These are phyloP conservation scores for Dinomys branickii DNA, from an alignment of 2,113 vertebrate species.

Conservation along the genomic window DNA sequence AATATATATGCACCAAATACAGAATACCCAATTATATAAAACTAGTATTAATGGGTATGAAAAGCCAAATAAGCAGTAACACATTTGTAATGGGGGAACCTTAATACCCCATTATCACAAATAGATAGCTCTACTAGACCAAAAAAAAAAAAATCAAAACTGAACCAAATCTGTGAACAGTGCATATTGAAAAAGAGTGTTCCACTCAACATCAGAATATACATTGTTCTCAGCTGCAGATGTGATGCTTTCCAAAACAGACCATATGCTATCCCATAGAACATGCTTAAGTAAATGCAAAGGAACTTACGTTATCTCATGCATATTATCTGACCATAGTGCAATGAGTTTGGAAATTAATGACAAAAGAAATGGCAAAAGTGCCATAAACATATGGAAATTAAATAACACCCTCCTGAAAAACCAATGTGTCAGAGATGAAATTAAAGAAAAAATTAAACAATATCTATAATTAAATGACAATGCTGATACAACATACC, in stretches of 20 bases:
- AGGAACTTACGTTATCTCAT: not conserved
- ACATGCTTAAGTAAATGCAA: not conserved
- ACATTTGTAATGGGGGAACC: not conserved
- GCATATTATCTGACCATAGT: not conserved
- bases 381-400: not conserved
- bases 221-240: not conserved
- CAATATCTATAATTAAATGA: too few species aligned
- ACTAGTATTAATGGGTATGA: not conserved
- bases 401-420: not conserved
- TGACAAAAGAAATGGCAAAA: not conserved
- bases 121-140: not conserved
- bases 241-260: not conserved
- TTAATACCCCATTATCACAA: not conserved
- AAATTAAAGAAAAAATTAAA: not conserved
- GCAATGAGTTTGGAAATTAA: not conserved
- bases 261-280: not conserved
- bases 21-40: not conserved
- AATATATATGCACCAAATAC: not conserved
- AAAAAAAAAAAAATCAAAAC: not conserved
- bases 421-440: not conserved
- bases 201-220: not conserved
- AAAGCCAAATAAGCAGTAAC: not conserved
- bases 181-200: too few species aligned
- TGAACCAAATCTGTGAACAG: not conserved
- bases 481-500: too few species aligned